Percentiles rank a stretch among this genome's conserved stretches.
These are phyloP conservation scores for Hetaerina titia DNA, from an alignment of 2,888 invertebrate genomes.

Conservation along the genomic window DNA sequence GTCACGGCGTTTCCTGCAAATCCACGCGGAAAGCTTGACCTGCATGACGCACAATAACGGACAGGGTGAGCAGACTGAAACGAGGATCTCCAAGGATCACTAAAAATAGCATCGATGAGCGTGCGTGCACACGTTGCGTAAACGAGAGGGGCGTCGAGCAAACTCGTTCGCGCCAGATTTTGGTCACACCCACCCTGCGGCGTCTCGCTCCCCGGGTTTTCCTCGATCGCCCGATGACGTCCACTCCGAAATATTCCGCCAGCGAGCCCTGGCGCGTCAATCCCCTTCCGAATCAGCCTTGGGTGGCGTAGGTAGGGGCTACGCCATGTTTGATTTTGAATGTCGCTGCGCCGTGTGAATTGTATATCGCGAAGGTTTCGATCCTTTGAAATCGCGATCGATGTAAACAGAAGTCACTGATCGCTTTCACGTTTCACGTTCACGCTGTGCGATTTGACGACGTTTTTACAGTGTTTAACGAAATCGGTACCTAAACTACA, in stretches of 20 bases:
- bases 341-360: too few species aligned
- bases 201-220: background rate
- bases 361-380: too few species aligned
- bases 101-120: background rate
- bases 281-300: background rate
- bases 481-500: too few species aligned
- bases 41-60: background rate
- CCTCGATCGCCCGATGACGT: conserved; percentile 18
- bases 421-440: too few species aligned
- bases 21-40: background rate
- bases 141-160: background rate
- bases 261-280: background rate
- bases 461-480: too few species aligned
- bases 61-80: background rate
- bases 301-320: too few species aligned
- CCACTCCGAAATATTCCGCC: background rate
- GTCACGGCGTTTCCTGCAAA: conserved; percentile 17
- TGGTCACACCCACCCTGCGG: background rate
- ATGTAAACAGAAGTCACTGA: too few species aligned
- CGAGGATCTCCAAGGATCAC: background rate
- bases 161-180: conserved; percentile 18
- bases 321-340: too few species aligned
- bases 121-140: conserved; percentile 3
- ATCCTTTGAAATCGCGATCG: too few species aligned
- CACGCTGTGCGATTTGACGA: too few species aligned